phyloP scores from a whole-genome alignment of 2,888 invertebrate species.

The Oconnorella tubifera region DNA sequence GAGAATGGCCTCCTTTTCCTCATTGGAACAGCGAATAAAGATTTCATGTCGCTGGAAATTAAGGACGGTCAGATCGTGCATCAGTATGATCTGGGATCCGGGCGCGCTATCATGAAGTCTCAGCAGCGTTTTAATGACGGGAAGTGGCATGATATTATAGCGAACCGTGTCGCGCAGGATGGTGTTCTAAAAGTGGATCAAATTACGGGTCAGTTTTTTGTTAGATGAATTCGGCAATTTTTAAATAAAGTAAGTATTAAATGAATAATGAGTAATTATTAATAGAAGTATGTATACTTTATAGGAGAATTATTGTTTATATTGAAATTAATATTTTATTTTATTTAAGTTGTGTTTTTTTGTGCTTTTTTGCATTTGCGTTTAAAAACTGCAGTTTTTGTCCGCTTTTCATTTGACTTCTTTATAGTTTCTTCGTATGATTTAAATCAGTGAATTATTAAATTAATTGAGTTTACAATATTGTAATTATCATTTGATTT shows the following conservation, averaged over 20 bases:
- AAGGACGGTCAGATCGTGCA: constrained; percentile 63
- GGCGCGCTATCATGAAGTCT: constrained; percentile 68
- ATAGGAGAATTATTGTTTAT: neutral
- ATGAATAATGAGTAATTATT: too few species aligned
- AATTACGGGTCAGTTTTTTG: constrained; percentile 5
- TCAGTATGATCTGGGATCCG: constrained; percentile 76
- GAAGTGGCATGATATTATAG: constrained; percentile 68
- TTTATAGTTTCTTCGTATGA: too few species aligned
- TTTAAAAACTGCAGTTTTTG: too few species aligned
- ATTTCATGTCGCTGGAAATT: constrained; percentile 79
- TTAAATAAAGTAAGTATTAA: too few species aligned
- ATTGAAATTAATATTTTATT: neutral
- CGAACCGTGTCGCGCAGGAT: constrained; percentile 10
- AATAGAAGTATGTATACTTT: too few species aligned
- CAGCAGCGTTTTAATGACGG: constrained; percentile 76
- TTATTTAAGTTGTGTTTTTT: neutral
- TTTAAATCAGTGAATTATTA: too few species aligned
- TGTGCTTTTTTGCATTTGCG: too few species aligned
- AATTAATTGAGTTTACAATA: too few species aligned
- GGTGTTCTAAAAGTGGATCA: constrained; percentile 12
- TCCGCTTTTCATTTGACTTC: too few species aligned
- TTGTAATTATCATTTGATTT: too few species aligned
- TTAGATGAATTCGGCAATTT: too few species aligned
- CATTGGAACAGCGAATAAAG: constrained; percentile 63
- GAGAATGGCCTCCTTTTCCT: constrained; percentile 84